phyloP scores from a whole-genome alignment of 2,888 invertebrate species.

The Plebejus melissa region DNA sequence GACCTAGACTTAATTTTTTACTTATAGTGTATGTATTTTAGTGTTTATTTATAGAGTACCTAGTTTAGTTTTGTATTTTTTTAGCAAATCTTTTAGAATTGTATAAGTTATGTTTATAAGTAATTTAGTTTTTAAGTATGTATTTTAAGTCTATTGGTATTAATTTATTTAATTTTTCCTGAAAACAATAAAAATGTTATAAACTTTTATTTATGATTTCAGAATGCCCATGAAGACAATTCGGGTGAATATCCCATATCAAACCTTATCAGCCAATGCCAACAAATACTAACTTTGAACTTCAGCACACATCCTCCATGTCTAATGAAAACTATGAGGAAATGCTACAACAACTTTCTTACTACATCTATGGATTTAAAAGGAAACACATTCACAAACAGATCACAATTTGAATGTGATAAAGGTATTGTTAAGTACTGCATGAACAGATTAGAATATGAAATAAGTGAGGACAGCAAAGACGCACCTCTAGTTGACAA shows the following conservation, averaged over 20 bases:
- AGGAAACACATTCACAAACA: slow-evolving; percentile 58
- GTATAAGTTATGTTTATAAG: too few relatives aligned
- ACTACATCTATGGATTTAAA: slow-evolving; percentile 55
- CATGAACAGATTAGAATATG: slow-evolving; percentile 61
- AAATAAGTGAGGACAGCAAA: slow-evolving; percentile 53
- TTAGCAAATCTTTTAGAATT: too few relatives aligned
- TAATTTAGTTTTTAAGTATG: too few relatives aligned
- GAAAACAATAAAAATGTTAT: too few relatives aligned
- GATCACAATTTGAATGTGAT: slow-evolving; percentile 50
- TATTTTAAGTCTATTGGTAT: too few relatives aligned
- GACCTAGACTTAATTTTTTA: too few relatives aligned
- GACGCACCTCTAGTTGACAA: slow-evolving; percentile 59
- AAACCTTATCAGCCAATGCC: slow-evolving; percentile 58
- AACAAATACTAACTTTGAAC: slow-evolving; percentile 55
- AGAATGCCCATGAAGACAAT: slow-evolving; percentile 68
- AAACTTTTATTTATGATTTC: slow-evolving; percentile 42
- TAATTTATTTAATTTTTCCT: too few relatives aligned
- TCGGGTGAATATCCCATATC: slow-evolving; percentile 47
- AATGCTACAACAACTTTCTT: slow-evolving; percentile 59
- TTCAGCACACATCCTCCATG: slow-evolving; percentile 67
- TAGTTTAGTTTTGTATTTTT: too few relatives aligned
- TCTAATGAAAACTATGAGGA: slow-evolving; percentile 48
- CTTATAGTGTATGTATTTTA: too few relatives aligned
- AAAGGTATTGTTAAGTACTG: slow-evolving; percentile 66
- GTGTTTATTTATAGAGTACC: too few relatives aligned